Base-by-base conservation (phyloP, 2,888 invertebrate species). In the Heliconius hortense region DNA sequence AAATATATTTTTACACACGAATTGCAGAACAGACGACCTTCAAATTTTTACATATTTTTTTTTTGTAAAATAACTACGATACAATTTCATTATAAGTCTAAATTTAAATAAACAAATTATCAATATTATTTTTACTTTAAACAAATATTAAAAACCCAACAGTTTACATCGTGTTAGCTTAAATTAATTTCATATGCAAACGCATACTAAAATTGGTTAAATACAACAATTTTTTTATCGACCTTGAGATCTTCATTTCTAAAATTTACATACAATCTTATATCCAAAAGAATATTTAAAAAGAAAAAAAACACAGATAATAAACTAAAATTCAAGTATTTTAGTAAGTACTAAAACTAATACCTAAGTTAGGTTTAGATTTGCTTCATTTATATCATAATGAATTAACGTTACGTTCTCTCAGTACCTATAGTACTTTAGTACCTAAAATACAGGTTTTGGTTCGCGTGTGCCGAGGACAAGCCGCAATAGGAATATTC, bases 381-480 rank as follows among this genome's bases (percentile, higher is more conserved):
- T 70, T 70, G 59, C 39, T 62, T 71, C 71, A 43, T 71, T 71
- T 60, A 60, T 71, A 59, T 69, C 48, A 28, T 71, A 59, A 71
- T 69, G 15, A 69, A 56, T 56, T 71, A 28, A 28, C 59, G 31
- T 70, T 75, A 77, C 77, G 67, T 75, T 75, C 75, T 75, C 73
- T 73, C 18, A 43, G 71, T 59, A 35, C 56, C 56, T 56, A 56
- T 18, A 74, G 72, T 73, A 63, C 74, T 72, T 72, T 73, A 69
- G 73, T 77, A 75, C 77, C 75, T 77, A 78, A 78, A 78, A 79
- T 79, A 78, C 78, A 77, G 77, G 77, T 79, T 80, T 78, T 66
- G 79, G 76, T 76, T 83, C 71, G 84, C 84, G 81, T 82, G 82
- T 71, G 59, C 77, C 84, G 82, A 84, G 84, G 84, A 82, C 84